Percentiles rank a stretch among this genome's conserved stretches.
Evolutionary conservation across 2,888 invertebrate species (phyloP).

Genomic region (Nemotelus pantherinus): DNA sequence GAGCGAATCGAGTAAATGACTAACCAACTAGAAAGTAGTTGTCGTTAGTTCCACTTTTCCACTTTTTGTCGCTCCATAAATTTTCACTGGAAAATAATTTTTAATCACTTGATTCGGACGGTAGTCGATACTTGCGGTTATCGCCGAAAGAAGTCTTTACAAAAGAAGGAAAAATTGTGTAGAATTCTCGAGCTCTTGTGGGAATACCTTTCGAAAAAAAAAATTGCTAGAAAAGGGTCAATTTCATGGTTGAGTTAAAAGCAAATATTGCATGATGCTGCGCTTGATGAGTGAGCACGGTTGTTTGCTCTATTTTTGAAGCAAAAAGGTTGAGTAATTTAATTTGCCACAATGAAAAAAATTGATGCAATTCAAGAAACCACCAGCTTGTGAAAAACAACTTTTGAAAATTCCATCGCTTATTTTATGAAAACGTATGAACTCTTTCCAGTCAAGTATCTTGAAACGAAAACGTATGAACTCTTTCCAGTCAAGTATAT

Average conservation of each 20-base stretch:
- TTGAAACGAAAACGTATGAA: too few relatives aligned
- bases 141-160: neutral
- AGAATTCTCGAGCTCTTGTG: neutral
- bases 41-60: slow-evolving; percentile 19
- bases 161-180: slow-evolving; percentile 2
- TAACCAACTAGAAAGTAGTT: neutral
- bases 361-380: too few relatives aligned
- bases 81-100: slow-evolving; percentile 4
- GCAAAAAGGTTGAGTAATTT: too few relatives aligned
- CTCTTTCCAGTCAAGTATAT: too few relatives aligned
- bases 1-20: neutral
- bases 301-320: too few relatives aligned
- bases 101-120: neutral
- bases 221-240: slow-evolving; percentile 21
- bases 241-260: slow-evolving; percentile 38
- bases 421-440: too few relatives aligned
- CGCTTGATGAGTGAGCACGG: too few relatives aligned
- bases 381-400: too few relatives aligned
- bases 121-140: neutral
- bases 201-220: too few relatives aligned
- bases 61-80: slow-evolving; percentile 6
- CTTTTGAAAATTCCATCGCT: too few relatives aligned
- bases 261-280: slow-evolving; percentile 2
- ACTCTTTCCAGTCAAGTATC: too few relatives aligned
- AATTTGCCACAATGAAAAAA: too few relatives aligned